Percentiles rank a stretch among this genome's conserved stretches.
These are phyloP conservation scores for Ceryle rudis DNA, from an alignment of 2,797 vertebrate genomes.

Conservation along the genomic window DNA sequence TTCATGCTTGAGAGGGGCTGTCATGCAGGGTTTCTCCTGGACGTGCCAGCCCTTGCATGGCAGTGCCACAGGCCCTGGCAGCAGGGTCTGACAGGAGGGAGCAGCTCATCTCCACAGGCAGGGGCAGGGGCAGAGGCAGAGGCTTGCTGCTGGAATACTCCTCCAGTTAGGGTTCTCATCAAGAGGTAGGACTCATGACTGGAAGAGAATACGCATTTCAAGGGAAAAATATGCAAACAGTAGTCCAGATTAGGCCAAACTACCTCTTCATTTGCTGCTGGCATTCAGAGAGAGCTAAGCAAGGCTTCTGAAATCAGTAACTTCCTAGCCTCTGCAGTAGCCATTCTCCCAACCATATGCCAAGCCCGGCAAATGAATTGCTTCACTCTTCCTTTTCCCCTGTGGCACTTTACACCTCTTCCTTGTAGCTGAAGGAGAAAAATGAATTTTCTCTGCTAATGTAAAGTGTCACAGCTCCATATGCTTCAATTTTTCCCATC, in stretches of 20 bases:
- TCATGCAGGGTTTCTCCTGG: not conserved
- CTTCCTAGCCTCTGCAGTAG: not conserved
- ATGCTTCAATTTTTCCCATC: not conserved
- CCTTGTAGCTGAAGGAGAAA: not conserved
- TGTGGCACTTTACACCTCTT: not conserved
- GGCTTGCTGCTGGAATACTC: too few species aligned
- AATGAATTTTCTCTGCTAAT: not conserved
- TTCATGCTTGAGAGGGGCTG: conserved; percentile 1
- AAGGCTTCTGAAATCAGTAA: not conserved
- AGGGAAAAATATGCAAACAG: rapidly evolving
- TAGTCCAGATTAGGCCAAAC: not conserved
- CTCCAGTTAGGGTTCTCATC: not conserved
- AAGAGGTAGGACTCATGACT: not conserved
- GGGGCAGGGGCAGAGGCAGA: too few species aligned
- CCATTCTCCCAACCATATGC: not conserved
- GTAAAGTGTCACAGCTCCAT: not conserved
- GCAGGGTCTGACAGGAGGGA: not conserved
- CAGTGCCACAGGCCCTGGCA: not conserved
- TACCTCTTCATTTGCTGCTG: not conserved
- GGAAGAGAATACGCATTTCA: not conserved
- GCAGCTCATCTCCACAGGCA: rapidly evolving
- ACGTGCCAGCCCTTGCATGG: not conserved
- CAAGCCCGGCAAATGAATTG: not conserved
- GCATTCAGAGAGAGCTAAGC: not conserved
- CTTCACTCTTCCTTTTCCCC: not conserved